A percentile compares a stretch with the other conserved stretches of the same genome.
These are phyloP conservation scores for Aphelenchoides fujianensis DNA, from an alignment of 1,140 invertebrate species.

Conservation along the genomic window DNA sequence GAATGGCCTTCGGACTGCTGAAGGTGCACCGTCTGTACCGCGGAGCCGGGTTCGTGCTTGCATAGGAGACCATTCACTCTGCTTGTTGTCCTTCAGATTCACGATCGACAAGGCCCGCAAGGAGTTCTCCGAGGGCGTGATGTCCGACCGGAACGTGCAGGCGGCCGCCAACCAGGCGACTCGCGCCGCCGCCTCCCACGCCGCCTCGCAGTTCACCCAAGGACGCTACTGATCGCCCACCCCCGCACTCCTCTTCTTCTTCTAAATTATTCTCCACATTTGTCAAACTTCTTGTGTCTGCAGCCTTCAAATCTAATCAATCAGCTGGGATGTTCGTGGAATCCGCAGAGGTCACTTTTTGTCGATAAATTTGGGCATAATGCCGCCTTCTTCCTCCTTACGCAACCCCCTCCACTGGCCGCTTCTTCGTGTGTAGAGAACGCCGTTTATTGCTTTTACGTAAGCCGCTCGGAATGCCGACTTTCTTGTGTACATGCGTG, in stretches of 20 bases:
- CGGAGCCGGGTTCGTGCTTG: slow-evolving; percentile 69
- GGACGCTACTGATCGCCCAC: slow-evolving; percentile 37
- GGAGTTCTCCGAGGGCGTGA: slow-evolving; percentile 89
- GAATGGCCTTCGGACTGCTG: slow-evolving; percentile 61
- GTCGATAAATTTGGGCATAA: too few relatives aligned
- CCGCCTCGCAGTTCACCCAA: too few relatives aligned
- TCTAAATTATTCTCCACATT: slow-evolving; percentile 6
- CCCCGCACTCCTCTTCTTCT: not conserved
- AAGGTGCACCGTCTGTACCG: slow-evolving; percentile 81
- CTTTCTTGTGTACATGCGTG: not conserved
- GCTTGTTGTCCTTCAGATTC: slow-evolving; percentile 68
- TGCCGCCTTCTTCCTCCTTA: too few relatives aligned
- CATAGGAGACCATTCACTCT: not conserved
- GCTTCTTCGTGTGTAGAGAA: too few relatives aligned
- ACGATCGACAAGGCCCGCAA: slow-evolving; percentile 93
- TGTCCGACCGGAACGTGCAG: slow-evolving; percentile 89
- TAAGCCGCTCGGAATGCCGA: too few relatives aligned
- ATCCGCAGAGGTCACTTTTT: too few relatives aligned
- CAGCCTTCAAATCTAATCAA: too few relatives aligned
- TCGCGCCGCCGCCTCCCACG: slow-evolving; percentile 68
- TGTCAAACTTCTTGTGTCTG: too few relatives aligned
- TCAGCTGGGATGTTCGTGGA: too few relatives aligned
- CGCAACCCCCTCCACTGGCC: too few relatives aligned
- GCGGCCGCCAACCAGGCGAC: slow-evolving; percentile 71
- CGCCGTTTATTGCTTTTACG: too few relatives aligned